phyloP scores from a whole-genome alignment of 2,797 vertebrate genomes.

The Ptychobarbus kaznakovi region DNA sequence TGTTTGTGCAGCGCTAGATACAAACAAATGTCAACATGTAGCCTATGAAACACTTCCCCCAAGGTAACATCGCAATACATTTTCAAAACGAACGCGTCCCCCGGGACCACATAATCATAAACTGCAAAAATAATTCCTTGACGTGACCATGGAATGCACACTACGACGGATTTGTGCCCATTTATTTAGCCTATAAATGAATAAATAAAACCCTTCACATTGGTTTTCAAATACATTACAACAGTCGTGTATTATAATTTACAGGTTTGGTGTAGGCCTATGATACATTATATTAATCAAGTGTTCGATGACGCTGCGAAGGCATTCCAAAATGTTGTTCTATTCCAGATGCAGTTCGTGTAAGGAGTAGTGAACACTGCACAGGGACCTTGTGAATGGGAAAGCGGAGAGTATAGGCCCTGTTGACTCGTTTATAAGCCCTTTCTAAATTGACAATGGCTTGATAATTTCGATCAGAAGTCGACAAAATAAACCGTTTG shows the following conservation, averaged over 20 bases:
- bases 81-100: background rate
- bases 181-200: background rate
- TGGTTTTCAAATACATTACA: background rate
- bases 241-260: too few relatives aligned
- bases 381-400: too few relatives aligned
- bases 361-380: too few relatives aligned
- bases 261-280: too few relatives aligned
- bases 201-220: background rate
- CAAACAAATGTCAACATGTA: background rate
- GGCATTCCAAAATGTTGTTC: too few relatives aligned
- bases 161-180: background rate
- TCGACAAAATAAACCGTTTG: slow-evolving; percentile 13
- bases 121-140: background rate
- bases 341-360: too few relatives aligned
- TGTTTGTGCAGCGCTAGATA: background rate
- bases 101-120: background rate
- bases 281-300: too few relatives aligned
- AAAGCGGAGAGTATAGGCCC: background rate
- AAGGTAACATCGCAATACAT: background rate
- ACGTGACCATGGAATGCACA: background rate
- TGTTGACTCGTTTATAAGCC: background rate
- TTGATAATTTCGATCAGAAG: slow-evolving; percentile 21
- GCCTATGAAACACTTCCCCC: background rate
- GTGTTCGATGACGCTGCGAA: too few relatives aligned
- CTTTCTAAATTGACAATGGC: background rate